Evolutionary conservation across 2,113 vertebrate genomes (phyloP).

Genomic region (Ameiurus melas): DNA sequence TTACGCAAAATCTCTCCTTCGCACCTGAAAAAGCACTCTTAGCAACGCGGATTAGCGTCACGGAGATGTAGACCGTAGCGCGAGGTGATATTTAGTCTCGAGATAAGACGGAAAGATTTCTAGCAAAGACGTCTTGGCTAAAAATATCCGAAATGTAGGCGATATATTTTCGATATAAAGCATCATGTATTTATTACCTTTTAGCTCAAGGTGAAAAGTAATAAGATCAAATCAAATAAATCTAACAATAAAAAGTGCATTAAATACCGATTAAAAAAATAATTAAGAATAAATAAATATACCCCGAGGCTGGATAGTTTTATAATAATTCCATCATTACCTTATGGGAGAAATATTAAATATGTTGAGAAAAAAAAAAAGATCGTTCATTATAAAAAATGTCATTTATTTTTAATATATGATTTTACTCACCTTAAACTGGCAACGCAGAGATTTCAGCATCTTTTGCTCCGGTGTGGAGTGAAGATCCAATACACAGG

Average conservation of each 20-base stretch:
- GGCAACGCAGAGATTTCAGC: constrained; percentile 38
- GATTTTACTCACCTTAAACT: constrained; percentile 12
- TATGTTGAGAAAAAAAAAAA: too few species aligned
- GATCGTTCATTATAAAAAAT: neutral
- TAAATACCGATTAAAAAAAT: neutral
- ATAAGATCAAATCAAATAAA: neutral
- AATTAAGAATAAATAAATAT: neutral
- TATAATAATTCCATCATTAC: neutral
- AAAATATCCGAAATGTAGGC: too few species aligned
- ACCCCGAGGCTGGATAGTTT: neutral
- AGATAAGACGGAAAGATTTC: neutral
- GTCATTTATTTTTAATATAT: too few species aligned
- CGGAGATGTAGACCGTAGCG: neutral
- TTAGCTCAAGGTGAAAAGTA: neutral
- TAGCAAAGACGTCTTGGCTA: too few species aligned
- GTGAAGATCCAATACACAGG: constrained; percentile 4
- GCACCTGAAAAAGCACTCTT: neutral
- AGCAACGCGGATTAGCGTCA: neutral
- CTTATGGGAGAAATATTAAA: neutral
- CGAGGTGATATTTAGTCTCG: neutral
- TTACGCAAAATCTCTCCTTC: neutral
- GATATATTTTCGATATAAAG: neutral
- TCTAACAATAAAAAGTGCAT: neutral
- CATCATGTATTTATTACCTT: neutral
- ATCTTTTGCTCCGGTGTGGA: neutral